Evolutionary conservation across 2,113 vertebrate species (phyloP).

Genomic region (Conger conger): DNA sequence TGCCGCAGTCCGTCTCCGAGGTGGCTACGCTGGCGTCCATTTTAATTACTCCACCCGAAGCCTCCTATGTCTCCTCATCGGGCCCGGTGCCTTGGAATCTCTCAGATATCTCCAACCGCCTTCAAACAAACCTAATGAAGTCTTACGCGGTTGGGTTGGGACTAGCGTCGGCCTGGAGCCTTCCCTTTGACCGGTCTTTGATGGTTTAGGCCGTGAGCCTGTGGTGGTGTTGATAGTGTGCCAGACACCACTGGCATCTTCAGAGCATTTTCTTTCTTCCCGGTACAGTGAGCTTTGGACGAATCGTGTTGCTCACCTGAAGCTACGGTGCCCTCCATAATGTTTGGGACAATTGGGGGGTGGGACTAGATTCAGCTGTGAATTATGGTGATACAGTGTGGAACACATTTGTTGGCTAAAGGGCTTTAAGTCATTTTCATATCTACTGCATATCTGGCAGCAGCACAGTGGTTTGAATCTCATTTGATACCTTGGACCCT

Average conservation of each 20-base stretch:
- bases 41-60: conserved; percentile 57
- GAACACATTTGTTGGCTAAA: too few relatives aligned
- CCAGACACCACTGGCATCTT: conserved; percentile 18
- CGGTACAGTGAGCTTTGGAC: not conserved
- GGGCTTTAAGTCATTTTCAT: too few relatives aligned
- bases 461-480: too few relatives aligned
- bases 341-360: too few relatives aligned
- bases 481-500: too few relatives aligned
- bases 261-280: not conserved
- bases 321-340: too few relatives aligned
- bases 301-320: not conserved
- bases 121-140: conserved; percentile 19
- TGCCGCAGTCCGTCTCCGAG: conserved; percentile 21
- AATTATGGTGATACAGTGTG: too few relatives aligned
- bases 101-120: not conserved
- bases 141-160: conserved; percentile 36
- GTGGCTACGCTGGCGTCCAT: conserved; percentile 25
- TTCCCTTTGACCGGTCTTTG: conserved; percentile 48
- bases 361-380: too few relatives aligned
- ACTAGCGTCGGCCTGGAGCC: not conserved
- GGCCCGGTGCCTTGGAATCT: conserved; percentile 25
- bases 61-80: conserved; percentile 29
- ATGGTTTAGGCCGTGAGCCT: conserved; percentile 35
- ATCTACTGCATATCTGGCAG: too few relatives aligned
- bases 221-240: not conserved